A percentile compares a stretch with the other conserved stretches of the same genome.
Evolutionary conservation across 1,140 invertebrate species (phyloP).

Genomic region (Rhopalosiphum maidis): DNA sequence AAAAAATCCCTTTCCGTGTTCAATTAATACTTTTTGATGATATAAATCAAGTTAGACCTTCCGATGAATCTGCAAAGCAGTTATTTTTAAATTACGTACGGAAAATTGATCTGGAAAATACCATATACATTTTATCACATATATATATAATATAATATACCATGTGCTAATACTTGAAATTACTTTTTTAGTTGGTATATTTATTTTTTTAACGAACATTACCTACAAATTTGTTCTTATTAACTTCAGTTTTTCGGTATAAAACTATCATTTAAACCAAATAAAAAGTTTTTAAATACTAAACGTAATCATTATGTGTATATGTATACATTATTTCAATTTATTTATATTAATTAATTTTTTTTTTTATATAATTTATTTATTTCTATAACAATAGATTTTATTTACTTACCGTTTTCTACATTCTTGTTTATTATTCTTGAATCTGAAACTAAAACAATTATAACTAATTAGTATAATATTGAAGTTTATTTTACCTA

Average conservation of each 20-base stretch:
- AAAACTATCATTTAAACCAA: neutral
- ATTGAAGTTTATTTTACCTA: neutral
- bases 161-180: neutral
- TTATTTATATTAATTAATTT: too few relatives aligned
- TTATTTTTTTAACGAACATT: neutral
- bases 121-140: neutral
- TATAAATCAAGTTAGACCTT: constrained; percentile 22
- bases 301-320: neutral
- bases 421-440: neutral
- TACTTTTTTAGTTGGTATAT: neutral
- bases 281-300: neutral
- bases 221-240: neutral
- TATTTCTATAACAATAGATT: neutral
- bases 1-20: neutral
- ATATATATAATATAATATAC: neutral
- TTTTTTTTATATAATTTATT: neutral
- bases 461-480: neutral
- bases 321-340: neutral
- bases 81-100: constrained; percentile 38
- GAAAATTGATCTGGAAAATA: neutral
- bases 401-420: neutral
- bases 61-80: neutral
- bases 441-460: neutral
- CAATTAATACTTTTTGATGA: neutral
- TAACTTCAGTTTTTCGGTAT: neutral